Base-by-base conservation (phyloP, 2,797 vertebrate genomes). In the Hybognathus amarus region DNA sequence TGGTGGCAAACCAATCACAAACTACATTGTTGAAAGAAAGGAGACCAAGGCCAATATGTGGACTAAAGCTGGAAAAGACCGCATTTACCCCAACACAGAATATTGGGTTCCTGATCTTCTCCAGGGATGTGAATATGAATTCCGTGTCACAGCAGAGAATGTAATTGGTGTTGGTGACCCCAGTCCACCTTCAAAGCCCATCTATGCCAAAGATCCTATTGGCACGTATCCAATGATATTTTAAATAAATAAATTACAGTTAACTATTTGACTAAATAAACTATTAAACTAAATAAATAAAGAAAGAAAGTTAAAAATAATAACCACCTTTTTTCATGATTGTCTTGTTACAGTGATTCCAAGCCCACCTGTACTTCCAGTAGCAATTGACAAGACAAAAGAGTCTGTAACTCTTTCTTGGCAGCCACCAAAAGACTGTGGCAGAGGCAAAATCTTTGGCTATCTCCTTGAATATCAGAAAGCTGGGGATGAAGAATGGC, bases 131-230 rank as follows among this genome's bases (percentile, higher is more conserved):
- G 95, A 99, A 87, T 99, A 99, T 85, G 98, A 99, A 93, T 99
- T 99, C 94, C 94, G 98, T 88, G 98, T 99, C 89, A 96, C 96
- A 82, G 98, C 98, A 91, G 96, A 98, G 93, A 99, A 99, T 70
- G 95, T 96, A 91, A 94, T 99, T 88, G 98, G 98, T 20, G 87
- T 96, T 71, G 97, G 98, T 90, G 97, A 99, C 87, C 96, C 97
- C 61, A 99, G 98, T 88, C 97, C 97, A 83, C 97, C 98, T 20
- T 97, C 98, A 80, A 99, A 98, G 91, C 98, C 98, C 15, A 80
- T 97, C 86, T 97, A 98, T 2, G 98, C 98, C 88, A 99, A 95
- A 95, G 97, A 99, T 92, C 98, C 98, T 86, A 97, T 99, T 0
- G 96, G 98, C 99, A 94, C 85, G 91, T 89, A 88, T 85, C 83